Conservation (phyloP, 2,113 vertebrate species). For the Haemorhous mexicanus region DNA sequence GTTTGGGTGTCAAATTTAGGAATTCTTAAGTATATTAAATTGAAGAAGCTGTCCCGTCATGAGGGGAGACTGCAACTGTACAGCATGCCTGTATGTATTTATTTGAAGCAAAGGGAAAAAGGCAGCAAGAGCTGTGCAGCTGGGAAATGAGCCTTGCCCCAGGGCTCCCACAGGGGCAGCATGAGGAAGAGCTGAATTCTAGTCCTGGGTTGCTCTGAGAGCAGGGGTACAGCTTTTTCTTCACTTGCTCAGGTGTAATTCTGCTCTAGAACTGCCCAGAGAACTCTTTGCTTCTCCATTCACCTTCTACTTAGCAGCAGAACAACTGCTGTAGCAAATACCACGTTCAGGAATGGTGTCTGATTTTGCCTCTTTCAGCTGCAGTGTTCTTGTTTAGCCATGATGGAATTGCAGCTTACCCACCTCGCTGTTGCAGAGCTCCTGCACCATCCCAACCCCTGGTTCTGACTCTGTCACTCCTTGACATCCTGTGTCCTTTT, state of each 20-base stretch:
- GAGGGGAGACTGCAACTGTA: not conserved
- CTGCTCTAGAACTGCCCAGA: not conserved
- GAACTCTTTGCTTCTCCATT: not conserved
- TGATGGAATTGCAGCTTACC: accelerated
- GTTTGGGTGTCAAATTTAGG: not conserved
- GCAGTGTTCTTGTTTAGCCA: not conserved
- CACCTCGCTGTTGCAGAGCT: not conserved
- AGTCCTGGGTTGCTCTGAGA: not conserved
- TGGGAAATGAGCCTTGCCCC: not conserved
- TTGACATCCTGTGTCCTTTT: accelerated
- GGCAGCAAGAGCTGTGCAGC: not conserved
- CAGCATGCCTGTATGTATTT: not conserved
- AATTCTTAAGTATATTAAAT: not conserved
- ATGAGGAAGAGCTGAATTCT: not conserved
- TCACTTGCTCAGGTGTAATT: not conserved
- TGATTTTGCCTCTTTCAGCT: not conserved
- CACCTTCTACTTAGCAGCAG: not conserved
- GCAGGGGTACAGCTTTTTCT: not conserved
- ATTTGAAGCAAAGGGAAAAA: not conserved
- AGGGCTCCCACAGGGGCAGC: not conserved
- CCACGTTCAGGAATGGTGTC: not conserved
- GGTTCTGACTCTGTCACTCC: not conserved
- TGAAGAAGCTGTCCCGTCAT: not conserved
- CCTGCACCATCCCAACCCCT: not conserved
- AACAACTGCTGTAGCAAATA: not conserved